These are phyloP conservation scores for Tipula confusa DNA, from an alignment of 2,888 invertebrate genomes.

Conservation along the genomic window DNA sequence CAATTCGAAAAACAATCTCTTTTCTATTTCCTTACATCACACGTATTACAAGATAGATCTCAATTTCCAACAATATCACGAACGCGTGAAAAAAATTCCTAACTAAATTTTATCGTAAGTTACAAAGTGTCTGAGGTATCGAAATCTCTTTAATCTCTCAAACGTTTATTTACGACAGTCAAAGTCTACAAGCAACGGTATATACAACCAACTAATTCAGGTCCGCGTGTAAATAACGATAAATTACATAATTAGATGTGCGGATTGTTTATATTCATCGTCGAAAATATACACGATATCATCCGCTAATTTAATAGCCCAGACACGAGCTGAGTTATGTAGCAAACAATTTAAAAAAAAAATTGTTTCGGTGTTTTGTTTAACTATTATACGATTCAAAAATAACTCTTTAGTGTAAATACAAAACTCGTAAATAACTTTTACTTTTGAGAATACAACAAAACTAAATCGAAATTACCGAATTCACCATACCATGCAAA, in stretches of 20 bases:
- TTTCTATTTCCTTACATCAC: too few species aligned
- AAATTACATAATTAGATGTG: neutral
- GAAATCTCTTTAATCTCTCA: too few species aligned
- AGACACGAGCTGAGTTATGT: neutral
- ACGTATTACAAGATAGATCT: too few species aligned
- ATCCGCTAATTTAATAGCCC: neutral
- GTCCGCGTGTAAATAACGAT: neutral
- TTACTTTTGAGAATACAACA: neutral
- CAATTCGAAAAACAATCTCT: too few species aligned
- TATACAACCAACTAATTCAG: neutral
- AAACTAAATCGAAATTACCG: neutral
- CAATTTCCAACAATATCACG: too few species aligned
- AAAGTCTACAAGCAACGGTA: too few species aligned
- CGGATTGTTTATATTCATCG: neutral
- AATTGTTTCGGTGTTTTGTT: too few species aligned
- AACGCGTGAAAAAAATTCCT: too few species aligned
- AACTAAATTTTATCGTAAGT: too few species aligned
- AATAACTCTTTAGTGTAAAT: neutral
- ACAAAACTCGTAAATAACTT: neutral
- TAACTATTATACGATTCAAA: neutral
- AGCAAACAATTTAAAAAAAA: neutral
- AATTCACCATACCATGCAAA: neutral
- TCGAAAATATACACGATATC: neutral
- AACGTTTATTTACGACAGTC: too few species aligned
- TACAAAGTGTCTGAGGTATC: too few species aligned